Percentiles rank a stretch among this genome's conserved stretches.
phyloP scores from a whole-genome alignment of 1,140 invertebrate genomes.

The Megathymus violae region DNA sequence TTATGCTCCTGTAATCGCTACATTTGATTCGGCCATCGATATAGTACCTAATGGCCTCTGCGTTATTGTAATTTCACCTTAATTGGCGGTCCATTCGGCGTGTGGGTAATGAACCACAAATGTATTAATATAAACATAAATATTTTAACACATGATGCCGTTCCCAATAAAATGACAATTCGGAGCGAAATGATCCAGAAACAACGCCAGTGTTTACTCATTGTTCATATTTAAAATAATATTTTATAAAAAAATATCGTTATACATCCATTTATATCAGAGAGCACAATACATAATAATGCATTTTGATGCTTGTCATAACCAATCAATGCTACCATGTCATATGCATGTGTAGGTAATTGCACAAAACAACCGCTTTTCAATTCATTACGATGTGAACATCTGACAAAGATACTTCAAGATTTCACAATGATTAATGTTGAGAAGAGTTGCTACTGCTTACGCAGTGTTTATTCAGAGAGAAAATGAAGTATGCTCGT shows the following conservation, averaged over 20 bases:
- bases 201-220: conserved; percentile 23
- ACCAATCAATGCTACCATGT: conserved; percentile 27
- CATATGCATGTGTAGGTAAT: conserved; percentile 41
- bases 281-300: no score
- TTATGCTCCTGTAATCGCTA: conserved; percentile 34
- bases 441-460: conserved; percentile 60
- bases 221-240: neutral
- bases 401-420: conserved; percentile 37
- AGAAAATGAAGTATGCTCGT: conserved; percentile 65
- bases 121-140: conserved; percentile 44
- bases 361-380: conserved; percentile 44
- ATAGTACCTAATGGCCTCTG: conserved; percentile 37
- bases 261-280: no score
- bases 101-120: conserved; percentile 48
- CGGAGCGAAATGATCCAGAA: conserved; percentile 27
- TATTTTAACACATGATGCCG: conserved; percentile 41
- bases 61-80: conserved; percentile 50
- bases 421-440: conserved; percentile 65
- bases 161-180: conserved; percentile 31
- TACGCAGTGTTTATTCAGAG: conserved; percentile 57
- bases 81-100: conserved; percentile 50
- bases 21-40: conserved; percentile 49
- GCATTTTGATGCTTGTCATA: conserved; percentile 21
- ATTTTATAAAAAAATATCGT: neutral
- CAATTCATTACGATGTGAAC: conserved; percentile 45